A percentile compares a stretch with the other conserved stretches of the same genome.
phyloP scores from a whole-genome alignment of 2,797 vertebrate genomes.

The Cichlasoma orientale region DNA sequence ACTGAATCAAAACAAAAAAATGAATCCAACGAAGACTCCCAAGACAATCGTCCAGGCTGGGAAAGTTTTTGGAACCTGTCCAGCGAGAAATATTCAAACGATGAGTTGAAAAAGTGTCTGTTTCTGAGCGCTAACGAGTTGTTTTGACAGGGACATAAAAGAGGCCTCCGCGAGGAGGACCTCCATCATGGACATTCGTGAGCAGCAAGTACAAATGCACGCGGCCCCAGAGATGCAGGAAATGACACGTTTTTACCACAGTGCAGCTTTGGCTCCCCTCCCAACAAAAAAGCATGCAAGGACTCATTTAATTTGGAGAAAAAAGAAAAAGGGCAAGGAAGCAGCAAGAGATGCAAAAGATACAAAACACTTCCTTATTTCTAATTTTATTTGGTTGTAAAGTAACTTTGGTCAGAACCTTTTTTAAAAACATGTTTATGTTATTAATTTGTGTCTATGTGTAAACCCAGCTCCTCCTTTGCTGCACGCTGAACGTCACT shows the following conservation, averaged over 20 bases:
- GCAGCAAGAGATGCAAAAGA: no score
- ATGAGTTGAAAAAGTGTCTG: not conserved
- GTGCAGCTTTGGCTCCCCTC: not conserved
- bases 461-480: not conserved
- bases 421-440: no score
- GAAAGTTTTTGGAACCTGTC: not conserved
- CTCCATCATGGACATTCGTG: not conserved
- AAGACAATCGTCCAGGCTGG: not conserved
- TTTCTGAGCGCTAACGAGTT: conserved; percentile 2
- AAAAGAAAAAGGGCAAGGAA: not conserved
- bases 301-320: not conserved
- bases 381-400: not conserved
- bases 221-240: not conserved
- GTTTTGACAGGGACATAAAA: conserved; percentile 40
- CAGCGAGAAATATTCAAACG: conserved; percentile 13
- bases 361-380: no score
- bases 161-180: not conserved
- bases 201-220: not conserved
- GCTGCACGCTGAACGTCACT: not conserved
- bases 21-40: not conserved
- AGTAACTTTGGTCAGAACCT: no score
- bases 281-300: conserved; percentile 8
- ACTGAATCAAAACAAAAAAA: conserved; percentile 22
- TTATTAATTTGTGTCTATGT: not conserved
- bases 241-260: conserved; percentile 5